Evolutionary conservation across 2,797 vertebrate species (phyloP).

Genomic region (Carapus acus): DNA sequence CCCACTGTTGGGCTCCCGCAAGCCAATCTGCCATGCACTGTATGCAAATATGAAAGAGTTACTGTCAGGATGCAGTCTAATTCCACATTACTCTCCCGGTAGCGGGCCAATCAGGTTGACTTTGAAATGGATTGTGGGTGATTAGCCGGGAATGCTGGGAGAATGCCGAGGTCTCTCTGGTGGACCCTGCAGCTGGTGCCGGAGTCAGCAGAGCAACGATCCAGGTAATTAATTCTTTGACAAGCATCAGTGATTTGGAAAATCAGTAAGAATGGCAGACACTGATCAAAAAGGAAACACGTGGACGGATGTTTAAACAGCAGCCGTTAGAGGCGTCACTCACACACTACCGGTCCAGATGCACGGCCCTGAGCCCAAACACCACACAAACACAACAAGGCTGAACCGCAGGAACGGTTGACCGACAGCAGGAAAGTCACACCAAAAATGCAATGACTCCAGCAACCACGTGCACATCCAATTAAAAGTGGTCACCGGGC

Average conservation of each 20-base stretch:
- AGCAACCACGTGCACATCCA: constrained; percentile 20
- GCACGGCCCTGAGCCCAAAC: constrained; percentile 40
- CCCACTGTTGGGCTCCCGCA: constrained; percentile 50
- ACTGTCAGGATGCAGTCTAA: constrained; percentile 72
- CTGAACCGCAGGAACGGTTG: constrained; percentile 51
- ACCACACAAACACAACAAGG: constrained; percentile 46
- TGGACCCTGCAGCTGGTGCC: constrained; percentile 67
- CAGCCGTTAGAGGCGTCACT: constrained; percentile 59
- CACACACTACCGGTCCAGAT: constrained; percentile 42
- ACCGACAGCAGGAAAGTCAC: constrained; percentile 38
- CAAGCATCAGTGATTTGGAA: constrained; percentile 80
- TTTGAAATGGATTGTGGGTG: constrained; percentile 78
- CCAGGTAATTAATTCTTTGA: constrained; percentile 82
- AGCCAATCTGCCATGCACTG: constrained; percentile 64
- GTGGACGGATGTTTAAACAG: constrained; percentile 74
- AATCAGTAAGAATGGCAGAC: constrained; percentile 78
- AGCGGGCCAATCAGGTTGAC: constrained; percentile 74
- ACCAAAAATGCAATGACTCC: constrained; percentile 19
- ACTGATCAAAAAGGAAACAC: constrained; percentile 76
- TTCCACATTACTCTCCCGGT: constrained; percentile 70
- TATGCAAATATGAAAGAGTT: constrained; percentile 74
- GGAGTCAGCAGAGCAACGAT: constrained; percentile 70
- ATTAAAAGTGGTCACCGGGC: constrained; percentile 13
- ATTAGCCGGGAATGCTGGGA: constrained; percentile 72
- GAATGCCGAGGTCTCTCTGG: constrained; percentile 65